A percentile compares a stretch with the other conserved stretches of the same genome.
These are phyloP conservation scores for Tribolium castaneum DNA, from an alignment of 1,140 invertebrate species.

Conservation along the genomic window DNA sequence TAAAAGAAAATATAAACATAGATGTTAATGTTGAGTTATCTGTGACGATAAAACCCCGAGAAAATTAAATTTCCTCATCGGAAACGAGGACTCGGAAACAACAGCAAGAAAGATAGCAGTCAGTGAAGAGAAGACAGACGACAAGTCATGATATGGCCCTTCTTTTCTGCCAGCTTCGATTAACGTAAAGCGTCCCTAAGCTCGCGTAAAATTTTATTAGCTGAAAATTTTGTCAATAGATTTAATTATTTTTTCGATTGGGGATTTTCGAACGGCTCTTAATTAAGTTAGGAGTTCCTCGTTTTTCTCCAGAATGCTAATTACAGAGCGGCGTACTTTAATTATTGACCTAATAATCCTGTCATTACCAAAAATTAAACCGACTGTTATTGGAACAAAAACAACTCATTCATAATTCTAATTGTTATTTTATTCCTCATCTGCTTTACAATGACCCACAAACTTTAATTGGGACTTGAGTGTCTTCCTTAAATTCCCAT, in stretches of 20 bases:
- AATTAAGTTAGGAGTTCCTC: background rate
- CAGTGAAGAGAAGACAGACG: constrained; percentile 10
- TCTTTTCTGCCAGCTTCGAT: constrained; percentile 5
- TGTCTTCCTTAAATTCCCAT: background rate
- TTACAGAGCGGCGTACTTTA: constrained; percentile 31
- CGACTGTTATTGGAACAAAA: constrained; percentile 19
- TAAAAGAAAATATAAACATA: constrained; percentile 39
- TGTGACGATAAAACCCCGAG: constrained; percentile 49
- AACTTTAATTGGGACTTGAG: background rate
- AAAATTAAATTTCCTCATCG: constrained; percentile 53
- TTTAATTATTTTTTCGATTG: constrained; percentile 29
- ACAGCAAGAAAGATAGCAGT: constrained; percentile 32
- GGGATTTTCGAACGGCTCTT: background rate
- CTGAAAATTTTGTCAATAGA: constrained; percentile 26
- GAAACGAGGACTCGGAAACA: constrained; percentile 49
- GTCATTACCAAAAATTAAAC: constrained; percentile 18
- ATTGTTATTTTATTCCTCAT: constrained; percentile 9
- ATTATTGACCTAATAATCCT: constrained; percentile 21
- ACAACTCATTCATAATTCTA: constrained; percentile 28
- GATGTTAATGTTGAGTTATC: constrained; percentile 47
- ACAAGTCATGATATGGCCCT: constrained; percentile 29
- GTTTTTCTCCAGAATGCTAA: constrained; percentile 1
- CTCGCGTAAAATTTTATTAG: constrained; percentile 31
- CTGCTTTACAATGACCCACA: constrained; percentile 1
- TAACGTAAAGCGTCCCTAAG: constrained; percentile 10